These are phyloP conservation scores for Macaria notata DNA, from an alignment of 2,888 invertebrate species.

Conservation along the genomic window DNA sequence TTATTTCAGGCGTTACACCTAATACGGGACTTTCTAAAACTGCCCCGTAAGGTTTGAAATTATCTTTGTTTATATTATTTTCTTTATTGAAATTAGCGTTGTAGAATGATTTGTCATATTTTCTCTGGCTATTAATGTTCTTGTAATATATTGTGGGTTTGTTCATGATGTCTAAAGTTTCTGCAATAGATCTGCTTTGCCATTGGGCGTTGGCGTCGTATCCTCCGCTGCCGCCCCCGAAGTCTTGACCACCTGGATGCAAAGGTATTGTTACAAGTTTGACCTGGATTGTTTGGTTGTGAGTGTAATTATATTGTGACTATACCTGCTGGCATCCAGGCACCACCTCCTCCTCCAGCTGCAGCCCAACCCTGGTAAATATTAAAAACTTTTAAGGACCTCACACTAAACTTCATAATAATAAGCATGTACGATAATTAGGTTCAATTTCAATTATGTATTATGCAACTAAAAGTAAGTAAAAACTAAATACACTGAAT, in stretches of 20 bases:
- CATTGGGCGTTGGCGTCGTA: conserved; percentile 76
- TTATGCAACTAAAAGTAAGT: no score
- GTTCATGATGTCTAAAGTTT: conserved; percentile 35
- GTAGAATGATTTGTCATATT: background rate
- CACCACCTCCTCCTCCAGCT: conserved; percentile 69
- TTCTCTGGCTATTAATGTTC: conserved; percentile 10
- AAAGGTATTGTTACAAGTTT: conserved; percentile 40
- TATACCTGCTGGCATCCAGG: conserved; percentile 78
- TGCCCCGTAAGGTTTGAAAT: background rate
- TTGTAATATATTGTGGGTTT: conserved; percentile 38
- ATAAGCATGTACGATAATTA: no score
- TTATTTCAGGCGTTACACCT: conserved; percentile 23
- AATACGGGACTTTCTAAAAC: conserved; percentile 2
- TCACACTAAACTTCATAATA: no score
- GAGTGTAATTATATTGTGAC: conserved; percentile 50
- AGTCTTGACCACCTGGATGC: conserved; percentile 56
- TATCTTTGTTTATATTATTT: background rate
- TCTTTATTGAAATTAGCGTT: background rate
- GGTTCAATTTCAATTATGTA: no score
- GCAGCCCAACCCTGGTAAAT: conserved; percentile 67
- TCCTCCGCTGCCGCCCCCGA: conserved; percentile 44
- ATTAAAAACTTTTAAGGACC: background rate
- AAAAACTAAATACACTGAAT: no score
- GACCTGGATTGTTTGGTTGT: conserved; percentile 24
- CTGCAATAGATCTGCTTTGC: conserved; percentile 68